A percentile compares a stretch with the other conserved stretches of the same genome.
Conservation (phyloP, 2,888 invertebrate genomes). For the Craniophora ligustri region DNA sequence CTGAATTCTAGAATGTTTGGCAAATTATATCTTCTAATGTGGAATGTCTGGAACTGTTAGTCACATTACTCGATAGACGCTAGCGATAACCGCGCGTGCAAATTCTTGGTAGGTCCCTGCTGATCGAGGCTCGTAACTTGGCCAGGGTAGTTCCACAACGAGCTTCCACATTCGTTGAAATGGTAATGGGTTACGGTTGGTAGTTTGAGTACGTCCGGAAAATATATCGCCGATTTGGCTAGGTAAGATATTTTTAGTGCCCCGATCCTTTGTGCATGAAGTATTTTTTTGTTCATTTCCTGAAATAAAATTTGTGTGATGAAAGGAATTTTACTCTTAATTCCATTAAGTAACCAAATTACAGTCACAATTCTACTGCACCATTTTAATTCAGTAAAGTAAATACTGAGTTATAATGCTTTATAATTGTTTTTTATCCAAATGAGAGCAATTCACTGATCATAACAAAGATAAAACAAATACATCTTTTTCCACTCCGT, state of each 20-base stretch:
- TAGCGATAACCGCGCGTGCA: too few species aligned
- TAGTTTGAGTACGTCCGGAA: slow-evolving; percentile 62
- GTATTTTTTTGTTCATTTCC: slow-evolving; percentile 24
- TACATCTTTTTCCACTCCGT: slow-evolving; percentile 18
- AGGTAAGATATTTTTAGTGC: slow-evolving; percentile 51
- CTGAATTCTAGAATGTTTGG: too few species aligned
- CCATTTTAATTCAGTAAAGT: too few species aligned
- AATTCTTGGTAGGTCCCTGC: too few species aligned
- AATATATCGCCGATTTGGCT: slow-evolving; percentile 55
- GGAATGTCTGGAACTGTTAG: too few species aligned
- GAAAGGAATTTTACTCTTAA: neutral
- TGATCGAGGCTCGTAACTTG: slow-evolving; percentile 67
- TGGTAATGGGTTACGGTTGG: slow-evolving; percentile 68
- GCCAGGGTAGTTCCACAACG: slow-evolving; percentile 67
- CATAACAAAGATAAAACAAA: slow-evolving; percentile 23
- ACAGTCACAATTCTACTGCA: too few species aligned
- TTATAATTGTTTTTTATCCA: too few species aligned
- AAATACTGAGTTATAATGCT: too few species aligned
- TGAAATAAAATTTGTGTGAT: slow-evolving; percentile 17
- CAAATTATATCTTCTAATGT: too few species aligned
- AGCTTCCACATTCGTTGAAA: slow-evolving; percentile 69
- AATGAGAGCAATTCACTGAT: slow-evolving; percentile 14
- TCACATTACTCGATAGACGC: too few species aligned
- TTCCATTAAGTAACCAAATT: neutral
- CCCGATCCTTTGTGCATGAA: slow-evolving; percentile 30